A percentile compares a stretch with the other conserved stretches of the same genome.
These are phyloP conservation scores for Mythimna pallens DNA, from an alignment of 2,888 invertebrate genomes.

Conservation along the genomic window DNA sequence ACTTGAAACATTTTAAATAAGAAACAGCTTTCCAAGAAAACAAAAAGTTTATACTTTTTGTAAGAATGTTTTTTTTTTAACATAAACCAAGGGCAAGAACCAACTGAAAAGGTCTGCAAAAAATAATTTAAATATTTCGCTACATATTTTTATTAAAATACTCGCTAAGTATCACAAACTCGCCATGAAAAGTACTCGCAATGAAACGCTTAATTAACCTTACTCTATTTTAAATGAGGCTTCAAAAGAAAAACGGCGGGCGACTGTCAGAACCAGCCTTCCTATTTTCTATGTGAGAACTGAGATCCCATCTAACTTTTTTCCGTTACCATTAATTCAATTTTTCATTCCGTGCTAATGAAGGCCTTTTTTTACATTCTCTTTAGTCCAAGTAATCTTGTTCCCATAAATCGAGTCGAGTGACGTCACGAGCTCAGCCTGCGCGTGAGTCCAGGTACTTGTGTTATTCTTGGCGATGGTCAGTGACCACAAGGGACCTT, in stretches of 20 bases:
- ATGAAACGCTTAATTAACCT: conserved; percentile 45
- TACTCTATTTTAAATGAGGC: conserved; percentile 37
- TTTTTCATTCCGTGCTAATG: conserved; percentile 53
- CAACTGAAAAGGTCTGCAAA: conserved; percentile 9
- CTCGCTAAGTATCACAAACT: conserved; percentile 23
- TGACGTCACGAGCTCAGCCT: conserved; percentile 82
- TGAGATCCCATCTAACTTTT: conserved; percentile 40
- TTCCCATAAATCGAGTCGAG: conserved; percentile 72
- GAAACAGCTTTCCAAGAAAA: conserved; percentile 4
- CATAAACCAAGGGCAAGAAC: conserved; percentile 13
- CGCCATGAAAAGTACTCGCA: conserved; percentile 13
- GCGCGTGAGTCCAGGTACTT: conserved; percentile 81
- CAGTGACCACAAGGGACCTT: conserved; percentile 89
- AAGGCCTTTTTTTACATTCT: conserved; percentile 54
- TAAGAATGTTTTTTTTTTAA: conserved; percentile 1
- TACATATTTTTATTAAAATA: conserved; percentile 25
- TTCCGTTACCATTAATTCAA: conserved; percentile 41
- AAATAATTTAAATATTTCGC: conserved; percentile 12
- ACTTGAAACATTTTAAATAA: background rate
- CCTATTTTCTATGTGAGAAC: conserved; percentile 46
- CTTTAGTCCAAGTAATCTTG: conserved; percentile 58
- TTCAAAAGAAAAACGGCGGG: conserved; percentile 40
- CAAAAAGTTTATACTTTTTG: background rate
- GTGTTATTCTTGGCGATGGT: conserved; percentile 88
- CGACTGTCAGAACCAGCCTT: conserved; percentile 19